Evolutionary conservation across 2,888 invertebrate species (phyloP).

Genomic region (Amaurobius ferox): DNA sequence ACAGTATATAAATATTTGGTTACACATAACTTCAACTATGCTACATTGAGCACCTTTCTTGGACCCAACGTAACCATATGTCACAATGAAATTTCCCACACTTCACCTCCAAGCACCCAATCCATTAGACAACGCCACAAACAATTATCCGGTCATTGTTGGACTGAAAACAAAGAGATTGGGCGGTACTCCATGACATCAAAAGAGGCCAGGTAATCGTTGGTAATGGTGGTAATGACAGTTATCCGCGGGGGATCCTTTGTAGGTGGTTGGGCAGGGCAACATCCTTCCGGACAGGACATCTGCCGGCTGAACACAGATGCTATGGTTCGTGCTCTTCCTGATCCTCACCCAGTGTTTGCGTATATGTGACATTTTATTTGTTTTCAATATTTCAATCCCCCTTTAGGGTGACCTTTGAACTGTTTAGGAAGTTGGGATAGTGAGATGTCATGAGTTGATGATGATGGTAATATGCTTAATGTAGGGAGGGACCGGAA

Average conservation of each 20-base stretch:
- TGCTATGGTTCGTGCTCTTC: constrained; percentile 19
- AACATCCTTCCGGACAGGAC: constrained; percentile 47
- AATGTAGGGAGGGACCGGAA: too few relatives aligned
- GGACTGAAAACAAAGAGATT: constrained; percentile 29
- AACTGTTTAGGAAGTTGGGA: background rate
- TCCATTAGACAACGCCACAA: constrained; percentile 11
- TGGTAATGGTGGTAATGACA: constrained; percentile 56
- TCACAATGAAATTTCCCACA: constrained; percentile 28
- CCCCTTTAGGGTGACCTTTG: background rate
- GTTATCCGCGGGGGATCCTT: constrained; percentile 45
- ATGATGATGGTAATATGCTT: too few relatives aligned
- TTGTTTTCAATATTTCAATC: constrained; percentile 1
- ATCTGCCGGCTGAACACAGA: constrained; percentile 39
- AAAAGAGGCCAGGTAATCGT: constrained; percentile 14
- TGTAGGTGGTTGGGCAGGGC: constrained; percentile 59
- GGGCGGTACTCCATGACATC: constrained; percentile 47
- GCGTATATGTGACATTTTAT: constrained; percentile 21
- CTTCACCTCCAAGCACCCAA: constrained; percentile 7
- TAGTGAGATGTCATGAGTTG: background rate
- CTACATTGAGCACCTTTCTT: too few relatives aligned
- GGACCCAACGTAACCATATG: background rate
- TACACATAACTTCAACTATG: too few relatives aligned
- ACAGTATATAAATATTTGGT: too few relatives aligned
- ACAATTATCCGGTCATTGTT: constrained; percentile 27
- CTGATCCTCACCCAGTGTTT: background rate